A percentile compares a stretch with the other conserved stretches of the same genome.
Conservation (phyloP, 2,797 vertebrate genomes). For the Squalus acanthias region DNA sequence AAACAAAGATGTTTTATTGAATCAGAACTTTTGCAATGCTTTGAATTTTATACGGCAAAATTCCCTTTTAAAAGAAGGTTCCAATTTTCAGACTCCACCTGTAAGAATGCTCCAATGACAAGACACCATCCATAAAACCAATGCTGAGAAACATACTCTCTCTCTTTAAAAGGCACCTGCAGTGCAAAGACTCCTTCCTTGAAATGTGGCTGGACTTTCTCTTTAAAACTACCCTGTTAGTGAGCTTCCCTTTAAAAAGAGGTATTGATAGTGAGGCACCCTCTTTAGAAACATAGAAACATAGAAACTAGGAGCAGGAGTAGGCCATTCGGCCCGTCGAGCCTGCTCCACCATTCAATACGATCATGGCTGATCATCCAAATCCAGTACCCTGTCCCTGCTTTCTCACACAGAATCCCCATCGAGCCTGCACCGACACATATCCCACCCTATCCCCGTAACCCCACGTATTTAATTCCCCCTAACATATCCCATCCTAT, state of each 20-base stretch:
- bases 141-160: not conserved
- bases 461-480: too few relatives aligned
- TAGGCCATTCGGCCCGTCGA: too few relatives aligned
- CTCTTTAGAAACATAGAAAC: too few relatives aligned
- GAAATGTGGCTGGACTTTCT: not conserved
- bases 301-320: too few relatives aligned
- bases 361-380: too few relatives aligned
- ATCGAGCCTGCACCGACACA: too few relatives aligned
- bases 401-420: too few relatives aligned
- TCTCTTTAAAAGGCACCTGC: not conserved
- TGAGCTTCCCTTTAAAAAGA: not conserved
- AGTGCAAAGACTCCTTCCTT: not conserved
- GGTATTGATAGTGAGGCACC: not conserved
- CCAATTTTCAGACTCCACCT: not conserved
- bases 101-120: not conserved
- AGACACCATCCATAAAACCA: not conserved
- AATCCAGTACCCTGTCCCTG: too few relatives aligned
- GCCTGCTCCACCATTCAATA: too few relatives aligned
- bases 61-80: not conserved
- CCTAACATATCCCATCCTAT: too few relatives aligned
- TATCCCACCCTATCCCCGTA: too few relatives aligned
- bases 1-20: not conserved
- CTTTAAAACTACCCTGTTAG: not conserved
- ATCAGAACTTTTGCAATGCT: not conserved
- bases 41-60: not conserved